Base-by-base conservation (phyloP, 2,113 vertebrate species). In the Vimba vimba region DNA sequence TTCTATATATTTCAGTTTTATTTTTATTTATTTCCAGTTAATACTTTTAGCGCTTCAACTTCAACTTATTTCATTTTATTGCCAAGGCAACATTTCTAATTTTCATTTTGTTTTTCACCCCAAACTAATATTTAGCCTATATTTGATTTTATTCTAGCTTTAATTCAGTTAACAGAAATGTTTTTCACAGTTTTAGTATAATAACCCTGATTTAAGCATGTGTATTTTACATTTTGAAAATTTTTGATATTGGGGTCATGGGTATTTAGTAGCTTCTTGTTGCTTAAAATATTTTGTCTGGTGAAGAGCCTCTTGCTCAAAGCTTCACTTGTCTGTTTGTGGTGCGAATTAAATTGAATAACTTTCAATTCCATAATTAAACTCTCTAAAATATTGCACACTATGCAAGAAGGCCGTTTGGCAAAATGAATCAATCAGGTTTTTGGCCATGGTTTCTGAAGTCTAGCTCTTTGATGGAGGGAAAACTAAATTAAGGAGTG, bases 401-500 rank as follows among this genome's bases (percentile, higher is more conserved):
- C 81, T 39, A 68, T 36, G 81, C 77, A 39, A 55, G 50, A 74
- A 80, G 66, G 45, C 36, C 15, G 17, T 47, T 88, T 91, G 86
- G 66, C 84, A 79, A 87, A 90, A 91, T 91, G n/a, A 87, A 76
- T 52, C 47, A 57, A 21, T 69, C 47, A 50, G 19, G 1, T 75
- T 89, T 92, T 87, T 86, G 89, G 86, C 85, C 86, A 55, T 86
- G 79, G 89, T 50, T 57, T 81, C 66, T 52, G 66, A 76, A 64
- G 47, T 52, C 66, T 33, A 33, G 19, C 57, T 30, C 50, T 68
- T 78, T 60, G 47, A 83, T 76, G 73, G 69, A 82, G 84, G 36
- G 47, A 47, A 36, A 87, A 89, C 76, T 87, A 79, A 85, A 82
- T 77, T 73, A 75, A 52, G 59, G 55, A 85, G 71, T 45, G 82